Base-by-base conservation (phyloP, 23 tunicate genomes). In the Oikopleura dioica region DNA sequence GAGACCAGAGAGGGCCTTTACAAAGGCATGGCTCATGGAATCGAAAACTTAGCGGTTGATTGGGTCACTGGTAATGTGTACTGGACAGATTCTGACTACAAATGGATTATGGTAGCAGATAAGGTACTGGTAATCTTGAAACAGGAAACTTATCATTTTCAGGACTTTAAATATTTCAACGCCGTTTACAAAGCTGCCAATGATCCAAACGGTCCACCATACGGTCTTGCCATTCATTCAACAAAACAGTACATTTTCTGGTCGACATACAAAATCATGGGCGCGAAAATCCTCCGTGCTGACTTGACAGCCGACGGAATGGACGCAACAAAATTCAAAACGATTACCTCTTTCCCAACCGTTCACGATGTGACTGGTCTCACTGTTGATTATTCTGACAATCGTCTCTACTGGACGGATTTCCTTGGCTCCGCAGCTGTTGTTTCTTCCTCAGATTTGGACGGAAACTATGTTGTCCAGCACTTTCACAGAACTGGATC, bases 41-140 rank as follows among this genome's bases (percentile, higher is more conserved):
- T 94, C 76, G 94, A 94, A 36, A 50, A 81, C 69, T 35, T 94
- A 1, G 82, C 95, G n/a, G 83, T 37, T 36, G 99, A 94, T 38
- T 83, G 85, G 85, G 55, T 58, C 29, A 83, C 83, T 23, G 78
- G 79, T 2, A 94, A 94, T 75, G 36, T 94, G 0, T 94, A 86
- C 63, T 94, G 99, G 99, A 81, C 85, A 0, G 95, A 94, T 68
- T 80, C 99, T 1, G 78, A 79, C 1, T 76, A 75, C 51, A 94
- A 83, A 75, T 86, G 95, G 88, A 79, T 94, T 31, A 86, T 94
- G 99, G 96, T 77, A 1, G 82, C 78, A 16, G 81, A 84, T 59
- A n/a, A n/a, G n/a, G n/a, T n/a, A n/a, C n/a, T n/a, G n/a, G n/a
- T n/a, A n/a, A n/a, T n/a, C n/a, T n/a, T n/a, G n/a, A n/a, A n/a